Evolutionary conservation across 2,888 invertebrate genomes (phyloP).

Genomic region (Drosophila falleni): DNA sequence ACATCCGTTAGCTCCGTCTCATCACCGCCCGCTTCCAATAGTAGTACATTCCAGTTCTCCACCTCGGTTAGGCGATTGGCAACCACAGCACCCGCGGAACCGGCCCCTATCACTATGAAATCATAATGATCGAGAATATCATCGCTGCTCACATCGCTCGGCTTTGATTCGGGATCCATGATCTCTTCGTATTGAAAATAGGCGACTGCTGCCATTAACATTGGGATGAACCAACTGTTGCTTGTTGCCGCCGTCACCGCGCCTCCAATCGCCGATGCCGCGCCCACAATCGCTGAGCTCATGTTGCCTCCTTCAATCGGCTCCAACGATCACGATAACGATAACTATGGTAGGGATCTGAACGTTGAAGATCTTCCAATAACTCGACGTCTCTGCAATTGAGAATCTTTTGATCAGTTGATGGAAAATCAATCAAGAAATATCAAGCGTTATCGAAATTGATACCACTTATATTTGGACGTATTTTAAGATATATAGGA

Average conservation of each 20-base stretch:
- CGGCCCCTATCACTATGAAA: slow-evolving; percentile 94
- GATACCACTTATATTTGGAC: too few species aligned
- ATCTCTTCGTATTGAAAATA: slow-evolving; percentile 95
- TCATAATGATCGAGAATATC: slow-evolving; percentile 90
- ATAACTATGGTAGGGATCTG: background rate
- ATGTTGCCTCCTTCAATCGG: slow-evolving; percentile 82
- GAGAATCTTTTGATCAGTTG: background rate
- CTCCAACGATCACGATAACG: slow-evolving; percentile 8
- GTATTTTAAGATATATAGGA: too few species aligned
- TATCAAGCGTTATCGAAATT: background rate
- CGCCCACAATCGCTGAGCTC: slow-evolving; percentile 88
- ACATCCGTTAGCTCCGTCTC: slow-evolving; percentile 96
- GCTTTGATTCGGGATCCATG: slow-evolving; percentile 92
- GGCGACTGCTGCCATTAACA: slow-evolving; percentile 93
- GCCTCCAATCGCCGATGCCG: slow-evolving; percentile 89
- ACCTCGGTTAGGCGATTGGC: slow-evolving; percentile 93
- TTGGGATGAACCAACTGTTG: slow-evolving; percentile 93
- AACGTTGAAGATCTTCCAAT: slow-evolving; percentile 10
- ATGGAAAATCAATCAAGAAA: background rate
- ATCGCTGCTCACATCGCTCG: slow-evolving; percentile 90
- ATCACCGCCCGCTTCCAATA: slow-evolving; percentile 95
- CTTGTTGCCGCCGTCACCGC: slow-evolving; percentile 89
- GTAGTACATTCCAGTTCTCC: slow-evolving; percentile 91
- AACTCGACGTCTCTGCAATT: slow-evolving; percentile 13
- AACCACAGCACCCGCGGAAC: slow-evolving; percentile 95